Base-by-base conservation (phyloP, 2,888 invertebrate genomes). In the Eubasilissa splendida region DNA sequence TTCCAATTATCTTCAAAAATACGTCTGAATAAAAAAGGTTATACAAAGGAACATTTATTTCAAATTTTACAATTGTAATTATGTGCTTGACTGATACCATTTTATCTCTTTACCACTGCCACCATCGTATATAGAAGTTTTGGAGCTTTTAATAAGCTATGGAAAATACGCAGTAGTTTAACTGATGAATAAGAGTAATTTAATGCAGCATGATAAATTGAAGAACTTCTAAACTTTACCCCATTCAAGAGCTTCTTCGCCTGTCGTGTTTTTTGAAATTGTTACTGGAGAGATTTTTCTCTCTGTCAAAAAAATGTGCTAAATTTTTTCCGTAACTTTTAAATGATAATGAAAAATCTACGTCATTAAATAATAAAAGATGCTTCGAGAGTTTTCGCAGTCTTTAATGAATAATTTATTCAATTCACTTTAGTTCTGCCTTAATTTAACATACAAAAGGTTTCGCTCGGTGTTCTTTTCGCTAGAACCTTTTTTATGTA, bases 171-270 rank as follows among this genome's bases (percentile, higher is more conserved):
- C 4, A 42, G 42, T 42, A 42, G 42, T 63, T 31, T 63, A 63
- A 33, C 63, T 63, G 63, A 63, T 50, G 68, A 42, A 68, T 68
- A 14, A 11, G 68, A 68, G 68, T 68, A 50, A 77, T 77, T 77
- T 42, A 77, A 77, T 76, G 63, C 76, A 77, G 77, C 54, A 68
- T 68, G 77, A 77, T 77, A 77, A 77, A 77, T 77, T 70, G 77
- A n/a, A 54, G 33, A 59, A 71, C 71, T 71, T 71, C 22, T 53
- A 22, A 71, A 71, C 54, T 71, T 71, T 71, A 22, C 4, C 11
- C 71, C 53, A 31, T 54, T 53, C 9, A 53, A 54, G 54, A 71
- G 54, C 71, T 14, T 71, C n/a, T 58, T 71, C 53, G 53, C 53
- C 71, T 53, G 68, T 71, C 54, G 52, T 33, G 22, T 53, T 33